Conservation (phyloP, 2,888 invertebrate genomes). For the Copidosoma aretas region DNA sequence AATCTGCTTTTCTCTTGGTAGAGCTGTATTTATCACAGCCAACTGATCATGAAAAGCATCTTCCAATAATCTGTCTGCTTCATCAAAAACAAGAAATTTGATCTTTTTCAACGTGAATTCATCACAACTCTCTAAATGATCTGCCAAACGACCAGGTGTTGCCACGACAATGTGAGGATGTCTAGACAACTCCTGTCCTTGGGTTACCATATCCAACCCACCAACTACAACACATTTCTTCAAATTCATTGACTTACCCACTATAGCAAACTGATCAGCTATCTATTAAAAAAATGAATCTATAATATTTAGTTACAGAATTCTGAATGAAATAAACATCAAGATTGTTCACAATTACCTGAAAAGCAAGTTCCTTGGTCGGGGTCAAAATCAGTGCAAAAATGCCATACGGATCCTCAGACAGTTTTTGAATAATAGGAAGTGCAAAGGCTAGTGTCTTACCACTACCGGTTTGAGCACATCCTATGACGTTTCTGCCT, state of each 20-base stretch:
- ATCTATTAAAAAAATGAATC: constrained; percentile 67
- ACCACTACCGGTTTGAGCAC: constrained; percentile 97
- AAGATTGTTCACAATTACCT: constrained; percentile 63
- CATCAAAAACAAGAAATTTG: constrained; percentile 91
- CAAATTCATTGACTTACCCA: constrained; percentile 87
- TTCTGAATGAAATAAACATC: constrained; percentile 5
- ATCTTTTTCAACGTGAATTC: constrained; percentile 81
- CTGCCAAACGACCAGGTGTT: constrained; percentile 93
- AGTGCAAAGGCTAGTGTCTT: constrained; percentile 98
- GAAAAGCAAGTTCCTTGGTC: constrained; percentile 89
- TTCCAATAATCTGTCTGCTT: constrained; percentile 88
- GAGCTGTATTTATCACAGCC: constrained; percentile 75
- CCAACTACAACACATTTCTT: constrained; percentile 91
- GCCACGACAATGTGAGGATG: constrained; percentile 95
- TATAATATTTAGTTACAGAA: not conserved
- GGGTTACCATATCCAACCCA: constrained; percentile 89
- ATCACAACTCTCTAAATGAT: constrained; percentile 88
- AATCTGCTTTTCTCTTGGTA: constrained; percentile 84
- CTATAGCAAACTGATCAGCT: constrained; percentile 90
- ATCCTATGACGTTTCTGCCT: constrained; percentile 91
- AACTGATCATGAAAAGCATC: constrained; percentile 86
- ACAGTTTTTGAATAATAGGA: constrained; percentile 89
- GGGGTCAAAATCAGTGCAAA: constrained; percentile 94
- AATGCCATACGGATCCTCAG: constrained; percentile 95
- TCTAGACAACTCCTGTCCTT: constrained; percentile 81